A percentile compares a stretch with the other conserved stretches of the same genome.
These are phyloP conservation scores for Chymomyza amoena DNA, from an alignment of 2,888 invertebrate genomes.

Conservation along the genomic window DNA sequence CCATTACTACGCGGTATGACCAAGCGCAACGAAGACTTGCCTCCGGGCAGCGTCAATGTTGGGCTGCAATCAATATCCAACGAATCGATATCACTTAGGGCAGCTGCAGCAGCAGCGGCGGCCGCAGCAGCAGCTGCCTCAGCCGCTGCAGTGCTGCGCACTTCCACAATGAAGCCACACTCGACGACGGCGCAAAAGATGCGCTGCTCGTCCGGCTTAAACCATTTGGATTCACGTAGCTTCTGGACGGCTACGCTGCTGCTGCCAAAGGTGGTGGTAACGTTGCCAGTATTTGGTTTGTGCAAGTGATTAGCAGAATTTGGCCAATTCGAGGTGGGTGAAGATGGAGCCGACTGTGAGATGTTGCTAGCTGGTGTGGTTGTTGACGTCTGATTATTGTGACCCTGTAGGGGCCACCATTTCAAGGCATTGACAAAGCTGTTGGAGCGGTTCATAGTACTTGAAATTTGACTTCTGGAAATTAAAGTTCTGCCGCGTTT, in stretches of 20 bases:
- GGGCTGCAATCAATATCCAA: conserved; percentile 60
- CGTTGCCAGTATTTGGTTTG: conserved; percentile 39
- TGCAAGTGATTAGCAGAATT: conserved; percentile 43
- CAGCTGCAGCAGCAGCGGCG: conserved; percentile 50
- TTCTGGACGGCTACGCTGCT: conserved; percentile 85
- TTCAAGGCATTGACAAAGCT: conserved; percentile 78
- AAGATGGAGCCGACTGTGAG: conserved; percentile 64
- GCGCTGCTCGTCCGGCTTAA: conserved; percentile 84
- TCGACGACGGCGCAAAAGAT: conserved; percentile 86
- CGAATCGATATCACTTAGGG: conserved; percentile 48
- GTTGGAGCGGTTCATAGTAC: conserved; percentile 76
- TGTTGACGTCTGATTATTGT: conserved; percentile 62
- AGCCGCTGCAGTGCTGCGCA: conserved; percentile 79
- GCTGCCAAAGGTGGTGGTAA: conserved; percentile 53
- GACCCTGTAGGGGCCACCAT: conserved; percentile 78
- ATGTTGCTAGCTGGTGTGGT: conserved; percentile 37
- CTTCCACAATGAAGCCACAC: conserved; percentile 86
- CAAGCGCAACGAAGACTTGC: conserved; percentile 29
- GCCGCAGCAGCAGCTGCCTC: conserved; percentile 71
- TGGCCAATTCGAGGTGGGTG: conserved; percentile 62
- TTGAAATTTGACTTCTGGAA: neutral
- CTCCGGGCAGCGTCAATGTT: conserved; percentile 37
- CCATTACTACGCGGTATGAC: conserved; percentile 59
- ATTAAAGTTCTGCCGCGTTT: neutral
- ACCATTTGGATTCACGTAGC: conserved; percentile 87